These are phyloP conservation scores for Pteronotus mesoamericanus DNA, from an alignment of 2,797 vertebrate species.

Conservation along the genomic window DNA sequence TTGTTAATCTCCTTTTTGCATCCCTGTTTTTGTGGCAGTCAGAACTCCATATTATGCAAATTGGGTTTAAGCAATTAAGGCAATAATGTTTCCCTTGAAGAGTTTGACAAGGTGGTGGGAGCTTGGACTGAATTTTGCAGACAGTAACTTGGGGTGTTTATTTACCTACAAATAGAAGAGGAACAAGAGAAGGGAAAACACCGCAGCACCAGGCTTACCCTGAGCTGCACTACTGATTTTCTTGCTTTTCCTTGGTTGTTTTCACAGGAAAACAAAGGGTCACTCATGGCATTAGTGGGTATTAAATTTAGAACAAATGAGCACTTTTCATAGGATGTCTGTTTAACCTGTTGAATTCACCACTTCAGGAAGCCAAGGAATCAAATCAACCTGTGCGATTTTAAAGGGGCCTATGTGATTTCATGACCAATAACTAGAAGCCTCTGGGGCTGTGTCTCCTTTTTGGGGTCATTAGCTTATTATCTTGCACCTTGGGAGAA, in stretches of 20 bases:
- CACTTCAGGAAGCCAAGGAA: not conserved
- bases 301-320: slow-evolving; percentile 64
- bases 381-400: not conserved
- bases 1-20: slow-evolving; percentile 85
- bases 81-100: slow-evolving; percentile 85
- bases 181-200: slow-evolving; percentile 46
- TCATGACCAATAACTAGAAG: slow-evolving; percentile 39
- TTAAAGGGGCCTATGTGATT: slow-evolving; percentile 38
- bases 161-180: slow-evolving; percentile 79
- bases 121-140: slow-evolving; percentile 79
- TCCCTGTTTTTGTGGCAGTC: slow-evolving; percentile 83
- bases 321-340: slow-evolving; percentile 6
- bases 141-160: slow-evolving; percentile 74
- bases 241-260: not conserved
- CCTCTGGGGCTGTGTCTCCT: not conserved
- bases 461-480: slow-evolving; percentile 11
- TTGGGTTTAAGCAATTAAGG: slow-evolving; percentile 86
- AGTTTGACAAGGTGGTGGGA: slow-evolving; percentile 84
- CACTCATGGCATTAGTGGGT: not conserved
- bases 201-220: not conserved
- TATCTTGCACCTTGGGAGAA: slow-evolving; percentile 3
- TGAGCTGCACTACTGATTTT: not conserved
- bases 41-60: slow-evolving; percentile 83
- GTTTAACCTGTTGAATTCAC: slow-evolving; percentile 63
- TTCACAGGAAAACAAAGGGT: not conserved